Evolutionary conservation across 2,888 invertebrate genomes (phyloP), one percentile per base, ranked within the genome.

Genomic region (Sepiola atlantica): DNA sequence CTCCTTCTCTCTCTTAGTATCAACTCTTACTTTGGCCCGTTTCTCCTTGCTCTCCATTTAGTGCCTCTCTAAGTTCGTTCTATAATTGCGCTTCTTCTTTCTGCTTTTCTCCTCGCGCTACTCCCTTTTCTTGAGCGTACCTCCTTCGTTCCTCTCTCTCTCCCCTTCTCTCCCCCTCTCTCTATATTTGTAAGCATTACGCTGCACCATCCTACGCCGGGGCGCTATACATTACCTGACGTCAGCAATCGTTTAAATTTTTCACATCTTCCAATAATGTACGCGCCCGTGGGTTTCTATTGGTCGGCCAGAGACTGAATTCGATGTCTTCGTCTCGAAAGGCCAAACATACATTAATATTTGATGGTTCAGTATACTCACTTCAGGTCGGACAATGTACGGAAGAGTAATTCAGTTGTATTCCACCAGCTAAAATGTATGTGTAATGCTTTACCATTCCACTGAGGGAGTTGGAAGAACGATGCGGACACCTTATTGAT

Each of bases 181-280:
- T 91, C 54, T 54, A 21, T 91, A 45, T 92, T 28, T 45, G 16
- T n/a, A 54, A 77, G 45, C 92, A 92, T 92, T 92, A 45, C n/a
- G 92, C 45, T 54, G 54, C n/a, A 92, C 54, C 92, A 45, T n/a
- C 92, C 55, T 54, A 55, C 55, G 35, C 14, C 91, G 35, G 54
- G 45, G 28, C 91, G 54, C 35, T 45, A 45, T 92, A 45, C 92
- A 55, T 55, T 55, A 92, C 92, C 92, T 93, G 93, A 93, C 93
- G 93, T 93, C 93, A 93, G 57, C 93, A 57, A 21, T 93, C 93
- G 93, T 93, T 16, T 55, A 61, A 93, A 55, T 57, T 55, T 93
- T 93, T 35, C 57, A 55, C 93, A 93, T 61, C 55, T 61, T 32
- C n/a, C 93, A 93, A 55, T 93, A 57, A 93, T 61, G 57, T 35